A percentile compares a stretch with the other conserved stretches of the same genome.
Evolutionary conservation across 2,113 vertebrate genomes (phyloP).

Genomic region (Trogon melanurus): DNA sequence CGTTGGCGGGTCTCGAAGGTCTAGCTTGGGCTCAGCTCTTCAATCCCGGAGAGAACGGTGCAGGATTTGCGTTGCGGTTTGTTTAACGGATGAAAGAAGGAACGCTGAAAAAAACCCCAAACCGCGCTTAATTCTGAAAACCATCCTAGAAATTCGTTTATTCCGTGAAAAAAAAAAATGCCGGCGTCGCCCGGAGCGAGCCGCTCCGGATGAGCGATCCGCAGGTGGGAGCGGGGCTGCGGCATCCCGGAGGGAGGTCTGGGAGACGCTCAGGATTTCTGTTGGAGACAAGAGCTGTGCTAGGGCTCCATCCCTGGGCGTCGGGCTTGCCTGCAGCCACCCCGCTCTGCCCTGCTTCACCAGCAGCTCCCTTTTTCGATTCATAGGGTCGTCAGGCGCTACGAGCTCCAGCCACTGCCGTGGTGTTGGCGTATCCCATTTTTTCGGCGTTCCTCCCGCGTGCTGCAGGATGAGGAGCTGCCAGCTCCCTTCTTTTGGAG

Average conservation of each 20-base stretch:
- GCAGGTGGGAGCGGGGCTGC: background rate
- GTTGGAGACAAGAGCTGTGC: background rate
- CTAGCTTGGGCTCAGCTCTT: background rate
- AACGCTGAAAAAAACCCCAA: background rate
- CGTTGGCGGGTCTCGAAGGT: background rate
- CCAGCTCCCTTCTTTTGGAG: background rate
- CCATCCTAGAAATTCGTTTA: background rate
- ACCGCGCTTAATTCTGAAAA: background rate
- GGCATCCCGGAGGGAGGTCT: background rate
- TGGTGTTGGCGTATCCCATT: background rate
- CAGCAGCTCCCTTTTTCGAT: background rate
- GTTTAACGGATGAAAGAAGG: background rate
- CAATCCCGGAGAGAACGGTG: background rate
- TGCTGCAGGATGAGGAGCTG: background rate
- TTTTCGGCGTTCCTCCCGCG: background rate
- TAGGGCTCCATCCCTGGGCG: background rate
- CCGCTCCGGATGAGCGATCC: background rate
- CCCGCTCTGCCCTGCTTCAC: background rate
- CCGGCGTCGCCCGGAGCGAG: accelerated
- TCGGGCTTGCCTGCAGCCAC: background rate
- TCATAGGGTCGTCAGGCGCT: background rate
- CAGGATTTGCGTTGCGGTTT: accelerated
- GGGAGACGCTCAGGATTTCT: background rate
- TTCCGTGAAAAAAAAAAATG: background rate
- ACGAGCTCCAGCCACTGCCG: background rate